Evolutionary conservation across 1,140 invertebrate species (phyloP).

Genomic region (Zeugodacus cucurbitae): DNA sequence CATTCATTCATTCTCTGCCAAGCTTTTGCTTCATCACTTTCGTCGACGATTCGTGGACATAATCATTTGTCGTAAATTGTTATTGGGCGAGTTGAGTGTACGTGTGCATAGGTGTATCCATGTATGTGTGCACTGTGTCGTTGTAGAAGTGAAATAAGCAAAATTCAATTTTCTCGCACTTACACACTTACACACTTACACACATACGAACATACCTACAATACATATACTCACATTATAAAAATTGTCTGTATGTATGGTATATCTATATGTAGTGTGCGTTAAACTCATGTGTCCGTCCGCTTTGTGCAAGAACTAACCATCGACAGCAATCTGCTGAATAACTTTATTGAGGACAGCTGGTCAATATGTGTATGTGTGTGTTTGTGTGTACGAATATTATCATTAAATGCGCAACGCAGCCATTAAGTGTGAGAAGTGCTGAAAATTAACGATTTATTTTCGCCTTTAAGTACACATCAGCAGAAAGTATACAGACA

Average conservation of each 20-base stretch:
- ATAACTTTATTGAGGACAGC: background rate
- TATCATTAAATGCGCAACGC: background rate
- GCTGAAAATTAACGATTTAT: conserved; percentile 30
- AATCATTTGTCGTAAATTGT: conserved; percentile 2
- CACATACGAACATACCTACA: too few relatives aligned
- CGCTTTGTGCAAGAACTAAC: background rate
- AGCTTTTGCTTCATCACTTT: background rate
- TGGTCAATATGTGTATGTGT: too few relatives aligned
- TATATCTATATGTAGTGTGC: background rate
- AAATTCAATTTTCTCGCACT: conserved; percentile 18
- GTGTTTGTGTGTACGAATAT: background rate
- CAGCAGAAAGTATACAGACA: too few relatives aligned
- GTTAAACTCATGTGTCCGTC: background rate
- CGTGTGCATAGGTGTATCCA: too few relatives aligned
- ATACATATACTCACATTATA: too few relatives aligned
- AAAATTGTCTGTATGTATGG: background rate
- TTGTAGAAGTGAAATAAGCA: background rate
- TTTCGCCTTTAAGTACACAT: background rate
- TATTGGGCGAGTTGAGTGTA: background rate
- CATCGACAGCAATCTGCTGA: background rate
- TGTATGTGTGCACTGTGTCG: background rate
- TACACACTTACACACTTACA: background rate
- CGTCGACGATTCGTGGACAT: background rate
- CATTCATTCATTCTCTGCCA: background rate
- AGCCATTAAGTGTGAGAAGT: background rate